Percentiles rank a stretch among this genome's conserved stretches.
Conservation (phyloP, 2,888 invertebrate species). For the Candidula unifasciata region DNA sequence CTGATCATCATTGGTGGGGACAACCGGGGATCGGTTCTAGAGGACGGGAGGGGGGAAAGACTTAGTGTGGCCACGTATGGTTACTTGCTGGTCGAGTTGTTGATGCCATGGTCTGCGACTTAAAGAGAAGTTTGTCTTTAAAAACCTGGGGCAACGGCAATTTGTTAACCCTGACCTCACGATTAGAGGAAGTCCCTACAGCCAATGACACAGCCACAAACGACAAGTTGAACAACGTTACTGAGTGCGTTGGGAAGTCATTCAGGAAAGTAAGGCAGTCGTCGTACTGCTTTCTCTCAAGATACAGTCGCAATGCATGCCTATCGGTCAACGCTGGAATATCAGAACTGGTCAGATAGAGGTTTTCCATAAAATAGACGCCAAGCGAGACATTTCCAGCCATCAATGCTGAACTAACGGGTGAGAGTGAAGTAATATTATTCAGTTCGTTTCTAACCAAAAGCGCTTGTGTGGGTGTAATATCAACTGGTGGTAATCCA, state of each 20-base stretch:
- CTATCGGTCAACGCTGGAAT: not conserved
- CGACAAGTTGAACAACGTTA: not conserved
- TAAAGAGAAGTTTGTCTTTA: not conserved
- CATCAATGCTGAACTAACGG: not conserved
- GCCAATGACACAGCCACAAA: not conserved
- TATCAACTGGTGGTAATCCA: not conserved
- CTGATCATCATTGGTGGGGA: no score
- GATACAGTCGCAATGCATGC: not conserved
- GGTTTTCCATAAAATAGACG: not conserved
- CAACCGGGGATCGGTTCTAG: no score
- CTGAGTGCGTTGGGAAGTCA: not conserved
- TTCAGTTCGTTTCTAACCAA: not conserved
- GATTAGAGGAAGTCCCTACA: not conserved
- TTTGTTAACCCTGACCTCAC: not conserved
- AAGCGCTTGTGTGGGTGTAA: not conserved
- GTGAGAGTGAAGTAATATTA: not conserved
- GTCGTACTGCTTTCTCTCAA: not conserved
- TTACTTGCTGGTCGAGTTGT: not conserved
- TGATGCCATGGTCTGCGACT: not conserved
- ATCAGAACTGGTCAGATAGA: not conserved
- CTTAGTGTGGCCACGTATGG: no score
- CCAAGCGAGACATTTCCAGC: not conserved
- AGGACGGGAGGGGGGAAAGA: no score
- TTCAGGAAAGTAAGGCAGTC: not conserved
- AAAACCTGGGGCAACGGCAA: not conserved